Percentiles rank a stretch among this genome's conserved stretches.
Conservation (phyloP, 2,113 vertebrate genomes). For the Pseudopodoces humilis region DNA sequence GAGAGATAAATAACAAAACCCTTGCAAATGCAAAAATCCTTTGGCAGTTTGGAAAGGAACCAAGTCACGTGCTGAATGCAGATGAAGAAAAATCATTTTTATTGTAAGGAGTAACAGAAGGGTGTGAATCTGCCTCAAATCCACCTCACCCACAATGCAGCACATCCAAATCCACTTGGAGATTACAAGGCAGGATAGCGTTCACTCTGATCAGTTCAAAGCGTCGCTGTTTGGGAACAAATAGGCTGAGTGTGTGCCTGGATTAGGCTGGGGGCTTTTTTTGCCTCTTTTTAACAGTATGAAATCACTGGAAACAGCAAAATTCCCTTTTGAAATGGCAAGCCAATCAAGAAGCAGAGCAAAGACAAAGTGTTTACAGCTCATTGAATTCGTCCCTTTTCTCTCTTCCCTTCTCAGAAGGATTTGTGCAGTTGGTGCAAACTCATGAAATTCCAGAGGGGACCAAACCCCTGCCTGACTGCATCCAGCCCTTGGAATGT, state of each 20-base stretch:
- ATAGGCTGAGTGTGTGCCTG: neutral
- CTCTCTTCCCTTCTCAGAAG: neutral
- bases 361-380: neutral
- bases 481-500: neutral
- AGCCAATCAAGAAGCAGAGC: neutral
- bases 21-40: slow-evolving; percentile 4
- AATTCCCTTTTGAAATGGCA: neutral
- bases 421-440: neutral
- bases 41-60: slow-evolving; percentile 8
- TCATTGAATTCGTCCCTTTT: neutral
- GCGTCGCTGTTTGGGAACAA: neutral
- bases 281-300: neutral
- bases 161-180: neutral
- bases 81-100: slow-evolving; percentile 37
- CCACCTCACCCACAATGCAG: neutral
- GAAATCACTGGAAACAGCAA: neutral
- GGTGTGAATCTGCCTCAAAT: neutral
- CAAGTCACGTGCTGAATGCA: slow-evolving; percentile 18
- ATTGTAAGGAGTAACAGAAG: slow-evolving; percentile 21
- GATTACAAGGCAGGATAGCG: neutral
- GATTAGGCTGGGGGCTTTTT: neutral
- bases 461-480: rapidly evolving
- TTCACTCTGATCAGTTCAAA: neutral
- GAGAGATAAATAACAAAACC: slow-evolving; percentile 17
- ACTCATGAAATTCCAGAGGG: neutral